phyloP scores from a whole-genome alignment of 2,888 invertebrate genomes.

The Anarsia innoxiella region DNA sequence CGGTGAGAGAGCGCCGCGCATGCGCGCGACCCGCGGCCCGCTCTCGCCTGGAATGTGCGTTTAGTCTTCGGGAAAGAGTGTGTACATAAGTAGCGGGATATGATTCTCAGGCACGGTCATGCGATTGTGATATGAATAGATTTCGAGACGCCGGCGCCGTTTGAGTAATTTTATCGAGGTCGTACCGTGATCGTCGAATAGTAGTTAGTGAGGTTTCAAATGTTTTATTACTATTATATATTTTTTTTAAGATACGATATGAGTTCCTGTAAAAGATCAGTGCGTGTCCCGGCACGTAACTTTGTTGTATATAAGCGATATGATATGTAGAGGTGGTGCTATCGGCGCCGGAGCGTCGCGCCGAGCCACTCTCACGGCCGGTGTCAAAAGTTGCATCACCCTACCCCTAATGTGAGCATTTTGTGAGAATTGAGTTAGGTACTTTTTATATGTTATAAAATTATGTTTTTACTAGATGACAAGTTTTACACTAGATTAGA shows the following conservation, averaged over 20 bases:
- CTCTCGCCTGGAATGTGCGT: slow-evolving; percentile 32
- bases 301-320: slow-evolving; percentile 70
- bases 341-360: slow-evolving; percentile 22
- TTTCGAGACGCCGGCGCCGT: slow-evolving; percentile 71
- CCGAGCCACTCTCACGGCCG: slow-evolving; percentile 29
- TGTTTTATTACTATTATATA: slow-evolving; percentile 74
- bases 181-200: slow-evolving; percentile 69
- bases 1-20: slow-evolving; percentile 30
- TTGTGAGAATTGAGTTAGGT: slow-evolving; percentile 73
- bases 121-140: slow-evolving; percentile 75
- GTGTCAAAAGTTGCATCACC: slow-evolving; percentile 59
- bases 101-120: slow-evolving; percentile 72
- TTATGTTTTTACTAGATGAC: slow-evolving; percentile 68
- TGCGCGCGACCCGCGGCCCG: slow-evolving; percentile 25
- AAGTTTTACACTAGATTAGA: slow-evolving; percentile 74
- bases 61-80: slow-evolving; percentile 59
- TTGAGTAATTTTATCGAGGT: slow-evolving; percentile 68
- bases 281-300: slow-evolving; percentile 55
- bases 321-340: slow-evolving; percentile 39
- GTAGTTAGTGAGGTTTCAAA: slow-evolving; percentile 75
- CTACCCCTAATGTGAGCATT: slow-evolving; percentile 70
- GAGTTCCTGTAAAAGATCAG: slow-evolving; percentile 73
- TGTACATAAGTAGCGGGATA: slow-evolving; percentile 74
- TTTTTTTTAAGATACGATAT: slow-evolving; percentile 74
- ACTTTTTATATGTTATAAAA: slow-evolving; percentile 65